phyloP scores from a whole-genome alignment of 2,113 vertebrate species.

The Coregonus clupeaformis region DNA sequence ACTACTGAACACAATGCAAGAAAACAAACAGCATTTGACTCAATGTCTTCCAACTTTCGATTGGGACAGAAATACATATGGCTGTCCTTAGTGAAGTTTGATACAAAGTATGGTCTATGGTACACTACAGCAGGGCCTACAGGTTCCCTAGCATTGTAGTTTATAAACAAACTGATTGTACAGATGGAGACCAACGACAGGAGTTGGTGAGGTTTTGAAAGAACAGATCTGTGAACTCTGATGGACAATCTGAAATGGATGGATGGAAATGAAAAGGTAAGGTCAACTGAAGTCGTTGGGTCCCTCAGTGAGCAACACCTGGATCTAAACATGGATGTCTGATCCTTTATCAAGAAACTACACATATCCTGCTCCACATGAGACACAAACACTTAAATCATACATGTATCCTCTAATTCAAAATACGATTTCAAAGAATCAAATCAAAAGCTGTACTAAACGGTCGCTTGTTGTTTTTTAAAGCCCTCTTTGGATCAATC shows the following conservation, averaged over 20 bases:
- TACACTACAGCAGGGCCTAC: neutral
- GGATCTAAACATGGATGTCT: neutral
- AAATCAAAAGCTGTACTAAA: neutral
- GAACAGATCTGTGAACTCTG: neutral
- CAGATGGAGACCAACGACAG: neutral
- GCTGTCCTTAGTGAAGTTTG: conserved; percentile 31
- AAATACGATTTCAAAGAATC: neutral
- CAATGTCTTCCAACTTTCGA: neutral
- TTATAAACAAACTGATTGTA: neutral
- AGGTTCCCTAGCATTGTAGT: neutral
- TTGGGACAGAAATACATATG: neutral
- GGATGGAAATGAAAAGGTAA: neutral
- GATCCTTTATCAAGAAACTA: neutral
- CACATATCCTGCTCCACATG: neutral
- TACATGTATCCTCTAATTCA: neutral
- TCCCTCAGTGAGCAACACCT: neutral
- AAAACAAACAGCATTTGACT: neutral
- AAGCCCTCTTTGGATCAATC: neutral
- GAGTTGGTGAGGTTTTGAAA: neutral
- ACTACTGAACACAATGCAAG: conserved; percentile 5
- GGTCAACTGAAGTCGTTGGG: neutral
- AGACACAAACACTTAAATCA: neutral
- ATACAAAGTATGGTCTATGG: conserved; percentile 15
- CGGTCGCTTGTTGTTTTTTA: neutral
- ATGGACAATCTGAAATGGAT: neutral